These are phyloP conservation scores for Coecobrya sp. DNA, from an alignment of 2,888 invertebrate genomes.

Conservation along the genomic window DNA sequence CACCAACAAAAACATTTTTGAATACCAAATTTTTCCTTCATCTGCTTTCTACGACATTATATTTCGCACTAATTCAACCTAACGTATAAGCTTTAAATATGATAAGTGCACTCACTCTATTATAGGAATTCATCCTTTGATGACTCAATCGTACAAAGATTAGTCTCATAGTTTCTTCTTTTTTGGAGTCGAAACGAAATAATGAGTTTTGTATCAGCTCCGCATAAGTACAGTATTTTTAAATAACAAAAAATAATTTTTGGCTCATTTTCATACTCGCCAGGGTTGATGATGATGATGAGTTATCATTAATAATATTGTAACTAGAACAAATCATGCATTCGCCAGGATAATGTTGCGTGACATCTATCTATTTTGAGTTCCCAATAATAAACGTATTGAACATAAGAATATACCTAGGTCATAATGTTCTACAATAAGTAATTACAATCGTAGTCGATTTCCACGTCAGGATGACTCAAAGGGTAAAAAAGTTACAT, in stretches of 20 bases:
- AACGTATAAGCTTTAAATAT: background rate
- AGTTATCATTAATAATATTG: conserved; percentile 53
- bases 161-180: background rate
- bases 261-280: conserved; percentile 47
- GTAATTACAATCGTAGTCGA: no score
- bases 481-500: conserved; percentile 21
- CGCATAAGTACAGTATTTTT: background rate
- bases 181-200: background rate
- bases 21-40: conserved; percentile 10
- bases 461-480: background rate
- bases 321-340: conserved; percentile 50
- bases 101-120: background rate
- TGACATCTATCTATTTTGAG: conserved; percentile 74
- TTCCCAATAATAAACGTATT: background rate
- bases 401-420: no score
- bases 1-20: background rate
- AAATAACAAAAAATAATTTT: conserved; percentile 24
- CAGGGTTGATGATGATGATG: background rate
- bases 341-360: conserved; percentile 54
- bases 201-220: background rate
- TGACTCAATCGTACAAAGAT: conserved; percentile 11
- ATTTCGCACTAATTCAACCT: background rate
- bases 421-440: no score
- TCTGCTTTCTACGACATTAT: conserved; percentile 30
- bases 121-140: background rate